A percentile compares a stretch with the other conserved stretches of the same genome.
phyloP scores from a whole-genome alignment of 2,888 invertebrate species.

The Omphaloscelis lunosa region DNA sequence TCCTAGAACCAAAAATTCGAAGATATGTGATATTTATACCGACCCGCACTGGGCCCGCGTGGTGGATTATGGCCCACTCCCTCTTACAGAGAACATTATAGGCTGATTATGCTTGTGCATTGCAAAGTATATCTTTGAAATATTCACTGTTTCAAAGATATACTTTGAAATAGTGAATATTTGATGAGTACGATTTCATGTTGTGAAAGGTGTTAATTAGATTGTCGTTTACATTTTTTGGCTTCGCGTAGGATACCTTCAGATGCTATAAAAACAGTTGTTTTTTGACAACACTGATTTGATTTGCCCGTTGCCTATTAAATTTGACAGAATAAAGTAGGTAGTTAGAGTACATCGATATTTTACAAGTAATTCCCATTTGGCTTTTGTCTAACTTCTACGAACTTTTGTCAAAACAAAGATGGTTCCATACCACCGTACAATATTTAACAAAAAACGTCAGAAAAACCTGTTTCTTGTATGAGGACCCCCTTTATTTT shows the following conservation, averaged over 20 bases:
- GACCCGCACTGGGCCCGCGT: too few species aligned
- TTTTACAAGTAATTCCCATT: neutral
- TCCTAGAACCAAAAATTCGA: too few species aligned
- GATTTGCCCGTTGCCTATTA: neutral
- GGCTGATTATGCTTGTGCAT: too few species aligned
- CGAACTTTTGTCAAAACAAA: neutral
- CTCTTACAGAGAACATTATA: too few species aligned
- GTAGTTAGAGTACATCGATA: neutral
- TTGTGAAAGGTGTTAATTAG: neutral
- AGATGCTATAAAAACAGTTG: neutral
- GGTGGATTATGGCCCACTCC: too few species aligned
- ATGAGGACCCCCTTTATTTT: too few species aligned
- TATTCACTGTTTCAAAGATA: too few species aligned
- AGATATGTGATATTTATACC: too few species aligned
- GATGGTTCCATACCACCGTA: too few species aligned
- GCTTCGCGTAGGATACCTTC: neutral
- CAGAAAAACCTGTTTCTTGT: too few species aligned
- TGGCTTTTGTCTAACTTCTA: neutral
- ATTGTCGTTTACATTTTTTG: neutral
- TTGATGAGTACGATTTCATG: neutral
- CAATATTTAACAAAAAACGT: too few species aligned
- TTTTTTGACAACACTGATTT: neutral
- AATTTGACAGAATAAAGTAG: neutral
- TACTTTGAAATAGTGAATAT: neutral
- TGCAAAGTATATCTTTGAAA: neutral